Conservation (phyloP, 2,797 vertebrate species). For the Halcyon leucocephala region DNA sequence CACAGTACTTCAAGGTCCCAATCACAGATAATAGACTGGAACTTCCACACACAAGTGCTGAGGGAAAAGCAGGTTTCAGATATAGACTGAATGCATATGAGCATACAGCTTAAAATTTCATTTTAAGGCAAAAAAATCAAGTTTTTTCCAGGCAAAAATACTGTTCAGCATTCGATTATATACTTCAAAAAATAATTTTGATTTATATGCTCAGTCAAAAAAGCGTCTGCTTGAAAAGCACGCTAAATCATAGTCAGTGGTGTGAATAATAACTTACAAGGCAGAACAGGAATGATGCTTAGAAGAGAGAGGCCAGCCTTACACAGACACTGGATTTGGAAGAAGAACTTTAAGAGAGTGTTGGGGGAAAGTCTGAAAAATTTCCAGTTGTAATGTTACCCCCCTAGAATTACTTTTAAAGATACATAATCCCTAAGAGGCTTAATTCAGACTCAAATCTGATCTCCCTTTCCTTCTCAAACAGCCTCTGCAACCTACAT, state of each 20-base stretch:
- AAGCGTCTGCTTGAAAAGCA: not conserved
- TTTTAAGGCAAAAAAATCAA: not conserved
- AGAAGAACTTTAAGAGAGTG: not conserved
- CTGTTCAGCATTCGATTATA: not conserved
- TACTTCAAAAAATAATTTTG: not conserved
- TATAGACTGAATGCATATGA: no score
- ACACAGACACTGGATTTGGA: not conserved
- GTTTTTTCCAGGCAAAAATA: not conserved
- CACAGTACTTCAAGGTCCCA: no score
- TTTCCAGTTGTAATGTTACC: rapidly evolving
- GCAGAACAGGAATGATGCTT: not conserved
- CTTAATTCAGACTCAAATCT: constrained; percentile 17
- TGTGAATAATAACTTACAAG: not conserved
- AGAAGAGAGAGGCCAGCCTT: not conserved
- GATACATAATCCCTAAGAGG: constrained; percentile 23
- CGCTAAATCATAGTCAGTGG: rapidly evolving
- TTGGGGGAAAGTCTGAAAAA: not conserved
- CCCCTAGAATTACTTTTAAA: constrained; percentile 1
- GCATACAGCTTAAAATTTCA: not conserved
- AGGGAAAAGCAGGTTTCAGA: no score
- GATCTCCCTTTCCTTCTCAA: not conserved
- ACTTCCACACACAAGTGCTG: no score
- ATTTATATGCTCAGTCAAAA: not conserved
- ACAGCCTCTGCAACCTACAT: not conserved
- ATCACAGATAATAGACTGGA: no score